Conservation (phyloP, 2,113 vertebrate species). For the Cygnus buccinator region DNA sequence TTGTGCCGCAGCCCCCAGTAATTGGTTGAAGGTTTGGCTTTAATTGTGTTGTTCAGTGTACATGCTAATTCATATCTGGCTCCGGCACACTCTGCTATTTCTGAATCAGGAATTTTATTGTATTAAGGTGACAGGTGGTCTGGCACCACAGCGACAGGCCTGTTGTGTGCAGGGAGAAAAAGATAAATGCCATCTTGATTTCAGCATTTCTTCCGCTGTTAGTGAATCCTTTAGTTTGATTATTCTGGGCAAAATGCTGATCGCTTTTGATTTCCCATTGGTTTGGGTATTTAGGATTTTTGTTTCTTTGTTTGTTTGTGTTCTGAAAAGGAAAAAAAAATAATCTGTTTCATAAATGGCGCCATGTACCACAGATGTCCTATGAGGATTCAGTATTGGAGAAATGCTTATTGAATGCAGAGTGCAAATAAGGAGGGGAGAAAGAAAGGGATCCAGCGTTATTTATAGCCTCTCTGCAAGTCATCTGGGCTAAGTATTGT, state of each 20-base stretch:
- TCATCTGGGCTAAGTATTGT: not conserved
- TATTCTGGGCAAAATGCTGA: not conserved
- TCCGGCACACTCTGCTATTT: not conserved
- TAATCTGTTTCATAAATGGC: not conserved
- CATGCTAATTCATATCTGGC: not conserved
- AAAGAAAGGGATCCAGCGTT: not conserved
- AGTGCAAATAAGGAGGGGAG: not conserved
- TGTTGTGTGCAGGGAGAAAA: not conserved
- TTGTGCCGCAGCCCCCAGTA: not conserved
- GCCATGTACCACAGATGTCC: not conserved
- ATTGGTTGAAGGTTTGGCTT: not conserved
- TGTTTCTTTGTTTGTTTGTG: not conserved
- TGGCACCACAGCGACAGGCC: not conserved
- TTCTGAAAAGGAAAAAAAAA: not conserved
- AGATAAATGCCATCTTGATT: not conserved
- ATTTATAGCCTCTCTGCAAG: not conserved
- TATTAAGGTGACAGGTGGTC: slow-evolving; percentile 16
- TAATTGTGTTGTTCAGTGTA: not conserved
- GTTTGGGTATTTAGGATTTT: rapidly evolving
- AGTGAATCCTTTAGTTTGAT: not conserved
- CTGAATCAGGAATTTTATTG: not conserved
- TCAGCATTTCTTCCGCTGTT: not conserved
- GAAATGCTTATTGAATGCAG: not conserved
- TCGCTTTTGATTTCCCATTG: not conserved
- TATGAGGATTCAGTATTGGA: not conserved